Conservation (phyloP, 2,888 invertebrate species). For the Eurytoma adleriae region DNA sequence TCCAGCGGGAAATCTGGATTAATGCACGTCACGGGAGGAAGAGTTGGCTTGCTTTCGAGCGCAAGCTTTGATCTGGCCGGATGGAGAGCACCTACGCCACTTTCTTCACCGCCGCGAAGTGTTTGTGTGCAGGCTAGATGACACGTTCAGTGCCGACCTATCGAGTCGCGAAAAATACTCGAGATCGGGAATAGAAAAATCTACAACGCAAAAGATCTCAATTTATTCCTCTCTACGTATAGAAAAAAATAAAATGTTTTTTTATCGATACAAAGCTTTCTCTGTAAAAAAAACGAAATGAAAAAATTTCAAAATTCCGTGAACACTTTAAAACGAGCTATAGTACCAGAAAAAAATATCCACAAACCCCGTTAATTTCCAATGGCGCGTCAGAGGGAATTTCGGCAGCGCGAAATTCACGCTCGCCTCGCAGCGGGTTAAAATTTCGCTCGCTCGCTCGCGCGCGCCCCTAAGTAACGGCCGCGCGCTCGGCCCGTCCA, state of each 20-base stretch:
- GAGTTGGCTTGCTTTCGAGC: not conserved
- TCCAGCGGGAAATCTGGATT: constrained; percentile 57
- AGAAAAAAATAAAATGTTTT: too few species aligned
- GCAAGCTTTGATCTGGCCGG: not conserved
- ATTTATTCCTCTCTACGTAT: too few species aligned
- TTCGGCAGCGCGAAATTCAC: not conserved
- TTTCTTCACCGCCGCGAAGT: not conserved
- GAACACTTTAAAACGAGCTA: too few species aligned
- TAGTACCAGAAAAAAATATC: too few species aligned
- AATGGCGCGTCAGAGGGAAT: not conserved
- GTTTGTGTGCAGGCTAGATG: not conserved
- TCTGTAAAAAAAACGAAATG: too few species aligned
- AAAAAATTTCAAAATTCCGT: too few species aligned
- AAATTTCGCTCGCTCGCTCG: not conserved
- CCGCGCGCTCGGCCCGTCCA: not conserved
- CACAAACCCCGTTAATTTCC: not conserved
- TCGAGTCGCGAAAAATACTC: too few species aligned
- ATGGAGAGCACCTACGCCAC: too few species aligned
- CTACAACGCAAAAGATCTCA: too few species aligned
- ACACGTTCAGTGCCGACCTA: not conserved
- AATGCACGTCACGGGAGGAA: constrained; percentile 48
- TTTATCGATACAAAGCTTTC: too few species aligned
- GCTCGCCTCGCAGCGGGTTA: not conserved
- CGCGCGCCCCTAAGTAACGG: not conserved
- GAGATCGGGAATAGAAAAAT: too few species aligned